These are phyloP conservation scores for Eupithecia vulgata DNA, from an alignment of 2,888 invertebrate genomes.

Conservation along the genomic window DNA sequence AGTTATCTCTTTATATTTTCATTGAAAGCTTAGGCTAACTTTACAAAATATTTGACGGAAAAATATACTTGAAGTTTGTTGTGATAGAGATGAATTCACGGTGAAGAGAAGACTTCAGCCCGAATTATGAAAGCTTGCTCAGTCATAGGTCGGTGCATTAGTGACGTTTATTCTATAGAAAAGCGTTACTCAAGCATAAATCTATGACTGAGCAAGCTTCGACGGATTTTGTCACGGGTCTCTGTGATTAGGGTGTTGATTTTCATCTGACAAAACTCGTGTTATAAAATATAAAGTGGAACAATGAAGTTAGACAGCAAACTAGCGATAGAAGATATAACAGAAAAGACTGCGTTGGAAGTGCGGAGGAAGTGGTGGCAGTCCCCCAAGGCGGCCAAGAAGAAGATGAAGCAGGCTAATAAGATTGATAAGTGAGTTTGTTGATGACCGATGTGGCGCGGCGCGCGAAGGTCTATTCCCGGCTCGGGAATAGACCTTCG, in stretches of 20 bases:
- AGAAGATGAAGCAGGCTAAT: constrained; percentile 53
- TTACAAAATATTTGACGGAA: too few relatives aligned
- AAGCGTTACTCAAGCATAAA: too few relatives aligned
- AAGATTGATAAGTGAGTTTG: constrained; percentile 55
- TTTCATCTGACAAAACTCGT: neutral
- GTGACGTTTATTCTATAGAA: too few relatives aligned
- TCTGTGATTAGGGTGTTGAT: neutral
- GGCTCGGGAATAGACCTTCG: too few relatives aligned
- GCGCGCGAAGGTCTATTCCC: too few relatives aligned
- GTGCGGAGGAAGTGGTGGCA: constrained; percentile 73
- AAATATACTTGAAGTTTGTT: too few relatives aligned
- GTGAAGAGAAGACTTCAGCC: too few relatives aligned
- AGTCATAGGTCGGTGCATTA: too few relatives aligned
- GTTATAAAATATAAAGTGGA: neutral
- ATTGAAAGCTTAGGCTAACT: too few relatives aligned
- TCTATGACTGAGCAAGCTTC: neutral
- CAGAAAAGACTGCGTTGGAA: constrained; percentile 63
- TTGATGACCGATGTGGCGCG: neutral
- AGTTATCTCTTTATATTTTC: neutral
- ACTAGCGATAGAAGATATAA: constrained; percentile 60
- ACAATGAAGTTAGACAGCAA: constrained; percentile 27
- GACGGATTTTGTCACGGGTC: too few relatives aligned
- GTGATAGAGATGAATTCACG: too few relatives aligned
- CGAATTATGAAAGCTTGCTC: too few relatives aligned
- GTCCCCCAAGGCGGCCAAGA: constrained; percentile 61